Evolutionary conservation across 2,888 invertebrate genomes (phyloP).

Genomic region (Shargacucullia verbasci): DNA sequence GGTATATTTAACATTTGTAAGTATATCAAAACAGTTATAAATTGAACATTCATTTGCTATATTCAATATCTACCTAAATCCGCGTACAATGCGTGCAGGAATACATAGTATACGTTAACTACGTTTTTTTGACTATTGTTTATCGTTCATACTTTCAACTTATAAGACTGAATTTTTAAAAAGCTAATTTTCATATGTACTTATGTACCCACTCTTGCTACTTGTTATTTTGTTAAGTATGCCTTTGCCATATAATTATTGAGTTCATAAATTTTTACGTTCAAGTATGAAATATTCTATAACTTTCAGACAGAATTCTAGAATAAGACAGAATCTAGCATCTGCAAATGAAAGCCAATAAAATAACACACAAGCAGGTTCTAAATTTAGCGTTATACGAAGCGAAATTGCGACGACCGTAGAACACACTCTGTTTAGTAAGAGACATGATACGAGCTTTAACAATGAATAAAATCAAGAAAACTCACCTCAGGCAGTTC

Average conservation of each 20-base stretch:
- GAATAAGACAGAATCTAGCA: conserved; percentile 25
- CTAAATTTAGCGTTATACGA: conserved; percentile 40
- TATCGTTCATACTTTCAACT: conserved; percentile 19
- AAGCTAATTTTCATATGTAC: too few relatives aligned
- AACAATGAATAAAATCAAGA: conserved; percentile 16
- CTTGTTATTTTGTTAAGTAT: too few relatives aligned
- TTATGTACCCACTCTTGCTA: too few relatives aligned
- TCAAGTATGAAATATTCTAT: conserved; percentile 10
- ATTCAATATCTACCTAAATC: too few relatives aligned
- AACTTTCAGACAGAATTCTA: conserved; percentile 24
- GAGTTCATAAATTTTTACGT: not conserved
- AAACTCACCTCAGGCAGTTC: conserved; percentile 96
- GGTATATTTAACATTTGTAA: conserved; percentile 12
- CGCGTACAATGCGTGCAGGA: too few relatives aligned
- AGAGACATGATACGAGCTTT: conserved; percentile 25
- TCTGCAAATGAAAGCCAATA: conserved; percentile 19
- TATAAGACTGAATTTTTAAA: too few relatives aligned
- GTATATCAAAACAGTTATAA: conserved; percentile 52
- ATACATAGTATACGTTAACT: too few relatives aligned
- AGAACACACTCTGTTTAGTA: conserved; percentile 21
- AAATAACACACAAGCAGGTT: conserved; percentile 17
- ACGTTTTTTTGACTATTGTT: conserved; percentile 21
- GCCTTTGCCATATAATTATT: not conserved
- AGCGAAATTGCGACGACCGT: conserved; percentile 27
- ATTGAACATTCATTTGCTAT: too few relatives aligned